Evolutionary conservation across 2,888 invertebrate genomes (phyloP).

Genomic region (Cephus runcator): DNA sequence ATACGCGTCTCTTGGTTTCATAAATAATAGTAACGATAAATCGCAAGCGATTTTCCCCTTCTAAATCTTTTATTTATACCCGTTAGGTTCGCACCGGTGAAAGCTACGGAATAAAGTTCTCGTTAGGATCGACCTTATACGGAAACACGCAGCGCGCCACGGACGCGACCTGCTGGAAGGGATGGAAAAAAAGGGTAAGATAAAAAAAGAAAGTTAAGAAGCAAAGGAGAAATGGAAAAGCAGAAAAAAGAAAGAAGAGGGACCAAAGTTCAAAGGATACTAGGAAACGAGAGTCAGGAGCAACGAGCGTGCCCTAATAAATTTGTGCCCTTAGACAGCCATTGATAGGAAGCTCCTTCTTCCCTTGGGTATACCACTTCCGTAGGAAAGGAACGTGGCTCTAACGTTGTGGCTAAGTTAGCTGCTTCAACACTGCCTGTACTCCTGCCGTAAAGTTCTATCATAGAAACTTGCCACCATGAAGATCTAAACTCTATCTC

Average conservation of each 20-base stretch:
- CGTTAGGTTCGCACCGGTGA: neutral
- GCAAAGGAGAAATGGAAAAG: neutral
- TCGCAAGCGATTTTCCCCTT: neutral
- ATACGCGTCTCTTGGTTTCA: neutral
- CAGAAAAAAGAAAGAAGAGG: neutral
- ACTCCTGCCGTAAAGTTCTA: constrained; percentile 34
- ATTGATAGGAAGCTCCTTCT: constrained; percentile 31
- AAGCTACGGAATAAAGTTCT: neutral
- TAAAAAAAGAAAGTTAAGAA: neutral
- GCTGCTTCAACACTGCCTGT: neutral
- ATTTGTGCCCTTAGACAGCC: constrained; percentile 34
- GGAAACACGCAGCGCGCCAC: constrained; percentile 22
- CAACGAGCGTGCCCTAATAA: constrained; percentile 24
- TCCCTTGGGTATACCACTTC: constrained; percentile 12
- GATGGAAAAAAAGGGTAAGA: neutral
- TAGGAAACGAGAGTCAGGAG: neutral
- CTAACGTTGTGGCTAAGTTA: neutral
- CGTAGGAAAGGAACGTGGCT: neutral
- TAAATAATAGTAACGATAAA: neutral
- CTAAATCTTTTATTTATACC: neutral
- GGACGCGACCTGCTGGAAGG: neutral
- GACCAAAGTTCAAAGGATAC: neutral
- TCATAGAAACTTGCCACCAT: constrained; percentile 37
- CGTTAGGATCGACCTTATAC: neutral
- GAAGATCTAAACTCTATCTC: constrained; percentile 23